These are phyloP conservation scores for Dolichotis patagonum DNA, from an alignment of 2,113 vertebrate genomes.

Conservation along the genomic window DNA sequence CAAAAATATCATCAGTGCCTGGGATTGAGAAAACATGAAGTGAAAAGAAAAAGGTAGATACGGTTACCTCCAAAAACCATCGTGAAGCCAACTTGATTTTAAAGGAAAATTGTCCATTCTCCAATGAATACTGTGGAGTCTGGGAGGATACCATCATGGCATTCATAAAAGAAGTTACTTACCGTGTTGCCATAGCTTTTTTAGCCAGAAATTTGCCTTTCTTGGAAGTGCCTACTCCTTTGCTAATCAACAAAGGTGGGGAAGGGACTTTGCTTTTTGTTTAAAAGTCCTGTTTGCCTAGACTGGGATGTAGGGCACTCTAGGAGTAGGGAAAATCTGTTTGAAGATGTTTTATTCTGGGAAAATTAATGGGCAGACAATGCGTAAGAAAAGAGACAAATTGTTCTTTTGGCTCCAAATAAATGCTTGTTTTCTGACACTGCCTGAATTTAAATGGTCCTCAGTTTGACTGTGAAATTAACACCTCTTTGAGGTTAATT, in stretches of 20 bases:
- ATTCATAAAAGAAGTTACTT: neutral
- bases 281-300: neutral
- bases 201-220: neutral
- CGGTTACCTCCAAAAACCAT: neutral
- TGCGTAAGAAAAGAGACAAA: slow-evolving; percentile 77
- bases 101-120: neutral
- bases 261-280: neutral
- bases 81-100: neutral
- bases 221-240: neutral
- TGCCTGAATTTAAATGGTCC: slow-evolving; percentile 80
- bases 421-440: slow-evolving; percentile 81
- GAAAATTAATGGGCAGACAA: slow-evolving; percentile 73
- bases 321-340: slow-evolving; percentile 17
- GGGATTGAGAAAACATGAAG: neutral
- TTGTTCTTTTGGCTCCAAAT: slow-evolving; percentile 81
- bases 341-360: slow-evolving; percentile 73
- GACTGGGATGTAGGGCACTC: neutral
- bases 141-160: neutral
- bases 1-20: neutral
- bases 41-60: neutral
- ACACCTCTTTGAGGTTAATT: slow-evolving; percentile 82
- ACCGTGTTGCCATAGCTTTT: neutral
- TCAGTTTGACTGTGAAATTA: slow-evolving; percentile 81
- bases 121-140: neutral
- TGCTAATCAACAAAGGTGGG: neutral